Conservation (phyloP, 2,888 invertebrate genomes). For the Ctenicera cuprea region DNA sequence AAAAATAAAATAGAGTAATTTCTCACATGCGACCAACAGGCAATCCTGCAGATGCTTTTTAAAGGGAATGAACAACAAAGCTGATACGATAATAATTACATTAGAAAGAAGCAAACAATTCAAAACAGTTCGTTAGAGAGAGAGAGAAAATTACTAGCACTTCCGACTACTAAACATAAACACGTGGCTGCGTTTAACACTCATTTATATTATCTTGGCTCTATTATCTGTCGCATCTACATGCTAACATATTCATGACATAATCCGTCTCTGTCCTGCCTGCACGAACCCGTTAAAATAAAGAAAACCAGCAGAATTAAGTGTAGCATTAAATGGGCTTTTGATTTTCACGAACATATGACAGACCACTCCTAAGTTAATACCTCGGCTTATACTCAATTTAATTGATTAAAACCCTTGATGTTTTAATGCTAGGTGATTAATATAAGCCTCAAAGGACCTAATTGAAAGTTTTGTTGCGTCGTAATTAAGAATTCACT, state of each 20-base stretch:
- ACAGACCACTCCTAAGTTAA: constrained; percentile 42
- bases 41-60: constrained; percentile 39
- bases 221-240: constrained; percentile 54
- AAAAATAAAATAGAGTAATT: constrained; percentile 29
- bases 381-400: constrained; percentile 48
- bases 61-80: constrained; percentile 12
- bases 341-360: constrained; percentile 50
- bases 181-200: constrained; percentile 67
- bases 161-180: constrained; percentile 56
- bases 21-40: constrained; percentile 3
- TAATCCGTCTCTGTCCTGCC: constrained; percentile 39
- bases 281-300: constrained; percentile 13
- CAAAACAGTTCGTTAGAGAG: constrained; percentile 3
- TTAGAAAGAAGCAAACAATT: constrained; percentile 20
- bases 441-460: constrained; percentile 50
- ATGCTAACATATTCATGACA: constrained; percentile 54
- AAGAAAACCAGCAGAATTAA: constrained; percentile 46
- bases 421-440: constrained; percentile 50
- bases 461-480: constrained; percentile 49
- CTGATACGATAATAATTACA: constrained; percentile 34
- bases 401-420: constrained; percentile 54
- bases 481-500: constrained; percentile 52
- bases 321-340: constrained; percentile 49
- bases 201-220: constrained; percentile 66
- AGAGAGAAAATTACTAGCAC: constrained; percentile 31